Evolutionary conservation across 2,888 invertebrate species (phyloP).

Genomic region (Rhaphigaster nebulosa): DNA sequence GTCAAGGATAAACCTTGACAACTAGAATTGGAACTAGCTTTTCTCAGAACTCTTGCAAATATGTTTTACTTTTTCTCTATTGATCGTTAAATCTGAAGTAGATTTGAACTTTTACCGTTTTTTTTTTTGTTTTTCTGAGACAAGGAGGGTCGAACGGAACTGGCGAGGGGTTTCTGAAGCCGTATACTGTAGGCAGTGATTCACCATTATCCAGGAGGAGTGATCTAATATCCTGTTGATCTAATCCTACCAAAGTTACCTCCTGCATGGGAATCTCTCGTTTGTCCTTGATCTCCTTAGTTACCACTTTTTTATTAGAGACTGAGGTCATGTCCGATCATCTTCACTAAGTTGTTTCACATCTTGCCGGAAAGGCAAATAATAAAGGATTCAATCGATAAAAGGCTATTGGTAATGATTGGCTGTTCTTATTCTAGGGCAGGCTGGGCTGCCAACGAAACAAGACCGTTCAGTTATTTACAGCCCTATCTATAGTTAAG

Average conservation of each 20-base stretch:
- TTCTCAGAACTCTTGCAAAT: too few species aligned
- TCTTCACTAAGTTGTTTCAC: not conserved
- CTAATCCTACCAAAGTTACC: not conserved
- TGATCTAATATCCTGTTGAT: constrained; percentile 49
- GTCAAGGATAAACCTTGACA: too few species aligned
- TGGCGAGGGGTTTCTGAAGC: constrained; percentile 38
- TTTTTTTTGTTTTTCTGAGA: not conserved
- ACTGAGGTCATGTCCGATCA: not conserved
- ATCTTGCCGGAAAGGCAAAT: not conserved
- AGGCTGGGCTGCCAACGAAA: not conserved
- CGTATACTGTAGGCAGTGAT: constrained; percentile 41
- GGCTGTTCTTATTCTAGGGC: not conserved
- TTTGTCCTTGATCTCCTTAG: constrained; percentile 6
- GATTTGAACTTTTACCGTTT: constrained; percentile 1
- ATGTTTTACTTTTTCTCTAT: not conserved
- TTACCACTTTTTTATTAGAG: constrained; percentile 4
- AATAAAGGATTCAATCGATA: not conserved
- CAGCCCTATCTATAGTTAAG: not conserved
- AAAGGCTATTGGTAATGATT: not conserved
- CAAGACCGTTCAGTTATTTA: not conserved
- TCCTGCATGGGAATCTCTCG: constrained; percentile 35
- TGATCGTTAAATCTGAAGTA: not conserved
- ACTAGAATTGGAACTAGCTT: too few species aligned
- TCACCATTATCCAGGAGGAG: constrained; percentile 46
- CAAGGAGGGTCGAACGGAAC: not conserved